Conservation (phyloP, 2,888 invertebrate genomes). For the Taenaris catops region DNA sequence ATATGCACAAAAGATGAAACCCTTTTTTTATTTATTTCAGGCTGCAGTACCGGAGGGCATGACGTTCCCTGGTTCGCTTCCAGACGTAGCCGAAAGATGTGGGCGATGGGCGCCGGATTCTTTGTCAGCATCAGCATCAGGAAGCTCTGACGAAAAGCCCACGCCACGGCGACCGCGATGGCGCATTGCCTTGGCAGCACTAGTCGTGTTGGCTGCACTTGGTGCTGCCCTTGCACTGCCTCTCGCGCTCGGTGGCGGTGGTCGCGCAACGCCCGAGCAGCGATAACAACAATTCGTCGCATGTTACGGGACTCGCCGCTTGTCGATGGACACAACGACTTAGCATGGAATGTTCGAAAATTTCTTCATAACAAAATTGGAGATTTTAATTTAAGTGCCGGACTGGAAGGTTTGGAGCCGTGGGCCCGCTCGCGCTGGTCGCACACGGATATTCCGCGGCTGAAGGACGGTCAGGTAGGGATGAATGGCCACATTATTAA, state of each 20-base stretch:
- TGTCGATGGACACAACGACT: conserved; percentile 91
- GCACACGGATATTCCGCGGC: conserved; percentile 94
- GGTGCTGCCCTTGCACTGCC: conserved; percentile 80
- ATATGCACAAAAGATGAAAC: too few species aligned
- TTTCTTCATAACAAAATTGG: conserved; percentile 91
- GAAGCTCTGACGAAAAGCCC: conserved; percentile 73
- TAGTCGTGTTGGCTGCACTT: conserved; percentile 79
- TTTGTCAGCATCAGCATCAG: conserved; percentile 67
- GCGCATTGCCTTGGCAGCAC: conserved; percentile 79
- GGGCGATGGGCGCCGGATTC: conserved; percentile 75
- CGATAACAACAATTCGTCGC: conserved; percentile 81
- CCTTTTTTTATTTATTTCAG: conserved; percentile 43
- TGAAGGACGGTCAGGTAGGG: conserved; percentile 90
- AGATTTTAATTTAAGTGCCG: conserved; percentile 82
- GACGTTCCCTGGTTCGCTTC: conserved; percentile 74
- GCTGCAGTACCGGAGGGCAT: conserved; percentile 72
- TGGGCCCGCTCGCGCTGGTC: conserved; percentile 94
- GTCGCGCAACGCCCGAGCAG: conserved; percentile 79
- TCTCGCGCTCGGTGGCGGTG: conserved; percentile 70
- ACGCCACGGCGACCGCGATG: conserved; percentile 74
- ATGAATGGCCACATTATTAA: too few species aligned
- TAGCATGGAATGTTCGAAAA: conserved; percentile 94
- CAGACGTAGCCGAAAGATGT: conserved; percentile 74
- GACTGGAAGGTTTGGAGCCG: conserved; percentile 84
- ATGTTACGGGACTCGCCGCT: conserved; percentile 85